phyloP scores from a whole-genome alignment of 2,888 invertebrate species.

The Brachypterus glaber region DNA sequence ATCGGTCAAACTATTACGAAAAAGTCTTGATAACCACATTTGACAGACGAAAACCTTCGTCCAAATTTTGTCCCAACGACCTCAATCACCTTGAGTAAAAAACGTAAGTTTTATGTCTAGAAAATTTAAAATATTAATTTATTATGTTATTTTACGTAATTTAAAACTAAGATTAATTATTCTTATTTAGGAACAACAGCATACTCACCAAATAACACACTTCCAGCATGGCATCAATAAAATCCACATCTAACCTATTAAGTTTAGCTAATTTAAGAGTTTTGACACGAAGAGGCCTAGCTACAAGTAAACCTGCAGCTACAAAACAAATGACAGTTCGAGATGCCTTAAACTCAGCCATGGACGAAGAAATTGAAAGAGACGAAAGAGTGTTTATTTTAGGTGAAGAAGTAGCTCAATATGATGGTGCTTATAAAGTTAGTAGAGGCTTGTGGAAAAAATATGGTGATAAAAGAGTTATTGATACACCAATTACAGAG shows the following conservation, averaged over 20 bases:
- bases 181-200: too few species aligned
- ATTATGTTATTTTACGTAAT: too few species aligned
- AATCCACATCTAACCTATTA: conserved; percentile 33
- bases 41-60: not conserved
- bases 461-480: conserved; percentile 91
- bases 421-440: conserved; percentile 97
- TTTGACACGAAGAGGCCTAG: conserved; percentile 43
- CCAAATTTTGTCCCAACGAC: conserved; percentile 23
- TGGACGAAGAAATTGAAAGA: conserved; percentile 93
- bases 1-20: too few species aligned
- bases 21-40: conserved; percentile 1
- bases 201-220: too few species aligned
- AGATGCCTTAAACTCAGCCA: conserved; percentile 91
- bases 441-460: conserved; percentile 94
- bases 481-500: conserved; percentile 98
- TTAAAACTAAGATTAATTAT: too few species aligned
- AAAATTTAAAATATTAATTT: too few species aligned
- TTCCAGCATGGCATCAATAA: conserved; percentile 29
- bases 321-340: conserved; percentile 79
- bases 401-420: conserved; percentile 98
- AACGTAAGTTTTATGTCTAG: conserved; percentile 17
- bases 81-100: conserved; percentile 28
- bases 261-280: conserved; percentile 27
- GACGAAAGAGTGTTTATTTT: conserved; percentile 76
- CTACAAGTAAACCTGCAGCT: conserved; percentile 40